These are phyloP conservation scores for Cyclura pinguis DNA, from an alignment of 2,797 vertebrate genomes.

Conservation along the genomic window DNA sequence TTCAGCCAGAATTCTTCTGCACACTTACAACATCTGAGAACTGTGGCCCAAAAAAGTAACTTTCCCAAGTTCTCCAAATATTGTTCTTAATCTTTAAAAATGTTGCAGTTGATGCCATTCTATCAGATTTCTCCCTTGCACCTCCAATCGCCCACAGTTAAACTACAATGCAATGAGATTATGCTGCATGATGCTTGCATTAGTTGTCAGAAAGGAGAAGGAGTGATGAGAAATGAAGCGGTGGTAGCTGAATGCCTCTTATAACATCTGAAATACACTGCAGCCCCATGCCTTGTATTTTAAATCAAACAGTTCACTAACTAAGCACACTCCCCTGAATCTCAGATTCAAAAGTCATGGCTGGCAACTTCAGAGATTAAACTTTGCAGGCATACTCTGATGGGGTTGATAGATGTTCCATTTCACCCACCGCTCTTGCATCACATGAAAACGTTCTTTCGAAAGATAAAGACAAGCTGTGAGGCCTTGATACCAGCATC, in stretches of 20 bases:
- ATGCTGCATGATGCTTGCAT: neutral
- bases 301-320: slow-evolving; percentile 67
- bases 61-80: too few species aligned
- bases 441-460: slow-evolving; percentile 57
- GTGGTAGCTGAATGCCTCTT: neutral
- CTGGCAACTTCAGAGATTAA: slow-evolving; percentile 61
- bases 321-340: slow-evolving; percentile 49
- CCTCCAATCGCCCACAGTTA: neutral
- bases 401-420: slow-evolving; percentile 53
- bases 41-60: too few species aligned
- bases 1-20: too few species aligned
- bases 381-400: slow-evolving; percentile 55
- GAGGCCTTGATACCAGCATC: slow-evolving; percentile 56
- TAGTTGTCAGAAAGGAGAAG: neutral
- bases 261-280: neutral
- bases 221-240: too few species aligned
- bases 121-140: too few species aligned
- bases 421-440: slow-evolving; percentile 50
- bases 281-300: slow-evolving; percentile 50
- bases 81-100: too few species aligned
- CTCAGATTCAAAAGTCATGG: slow-evolving; percentile 58
- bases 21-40: too few species aligned
- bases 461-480: slow-evolving; percentile 54
- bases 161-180: neutral
- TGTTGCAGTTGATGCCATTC: too few species aligned